Conservation (phyloP, 2,113 vertebrate species). For the Gavialis gangeticus region DNA sequence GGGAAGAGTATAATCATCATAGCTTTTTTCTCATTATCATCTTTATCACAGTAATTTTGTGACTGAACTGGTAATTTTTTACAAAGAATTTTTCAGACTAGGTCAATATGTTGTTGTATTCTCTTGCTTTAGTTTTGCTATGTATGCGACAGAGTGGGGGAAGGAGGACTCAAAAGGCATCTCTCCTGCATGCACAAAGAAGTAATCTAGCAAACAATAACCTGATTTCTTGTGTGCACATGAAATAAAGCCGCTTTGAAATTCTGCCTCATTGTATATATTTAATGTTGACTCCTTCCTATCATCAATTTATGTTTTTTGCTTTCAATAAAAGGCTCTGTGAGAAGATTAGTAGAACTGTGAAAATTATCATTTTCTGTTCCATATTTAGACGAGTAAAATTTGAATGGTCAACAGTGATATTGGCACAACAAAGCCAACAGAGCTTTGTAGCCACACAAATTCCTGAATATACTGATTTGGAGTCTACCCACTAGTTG, state of each 20-base stretch:
- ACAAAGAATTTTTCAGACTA: neutral
- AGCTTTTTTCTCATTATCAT: neutral
- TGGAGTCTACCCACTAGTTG: neutral
- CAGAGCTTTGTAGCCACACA: neutral
- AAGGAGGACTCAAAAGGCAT: neutral
- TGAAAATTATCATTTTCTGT: slow-evolving; percentile 4
- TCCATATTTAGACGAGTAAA: slow-evolving; percentile 6
- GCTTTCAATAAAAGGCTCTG: neutral
- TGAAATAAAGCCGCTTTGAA: neutral
- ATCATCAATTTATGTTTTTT: neutral
- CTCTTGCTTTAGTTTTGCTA: neutral
- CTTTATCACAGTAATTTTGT: neutral
- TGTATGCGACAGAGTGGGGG: neutral
- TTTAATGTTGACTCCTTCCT: neutral
- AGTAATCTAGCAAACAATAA: neutral
- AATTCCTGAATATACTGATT: neutral
- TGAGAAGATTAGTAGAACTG: neutral
- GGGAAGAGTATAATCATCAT: neutral
- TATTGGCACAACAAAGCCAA: neutral
- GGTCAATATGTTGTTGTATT: neutral
- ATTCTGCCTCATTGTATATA: slow-evolving; percentile 15
- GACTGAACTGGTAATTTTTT: neutral
- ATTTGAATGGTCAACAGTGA: neutral
- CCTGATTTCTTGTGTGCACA: neutral
- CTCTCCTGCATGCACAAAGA: neutral